Evolutionary conservation across 2,888 invertebrate species (phyloP).

Genomic region (Punctoribates punctum): DNA sequence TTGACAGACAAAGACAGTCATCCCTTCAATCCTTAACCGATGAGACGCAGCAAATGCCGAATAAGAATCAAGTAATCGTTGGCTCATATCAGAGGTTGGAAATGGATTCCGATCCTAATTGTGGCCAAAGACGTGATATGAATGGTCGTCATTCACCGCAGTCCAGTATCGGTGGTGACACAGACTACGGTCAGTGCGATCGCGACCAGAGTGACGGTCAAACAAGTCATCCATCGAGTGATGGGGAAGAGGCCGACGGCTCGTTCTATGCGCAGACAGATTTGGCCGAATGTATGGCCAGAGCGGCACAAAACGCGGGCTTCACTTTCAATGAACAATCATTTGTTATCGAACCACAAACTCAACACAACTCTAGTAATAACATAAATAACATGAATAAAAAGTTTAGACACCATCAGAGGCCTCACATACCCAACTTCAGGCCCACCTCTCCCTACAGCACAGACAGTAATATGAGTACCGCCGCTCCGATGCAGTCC

Average conservation of each 20-base stretch:
- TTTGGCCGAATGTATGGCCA: constrained; percentile 55
- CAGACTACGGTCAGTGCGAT: constrained; percentile 46
- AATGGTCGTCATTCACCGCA: constrained; percentile 43
- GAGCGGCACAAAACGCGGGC: constrained; percentile 55
- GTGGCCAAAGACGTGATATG: constrained; percentile 3
- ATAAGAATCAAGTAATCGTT: constrained; percentile 24
- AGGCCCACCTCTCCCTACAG: constrained; percentile 55
- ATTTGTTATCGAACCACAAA: constrained; percentile 31
- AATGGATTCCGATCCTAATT: not conserved
- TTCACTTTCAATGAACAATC: constrained; percentile 46
- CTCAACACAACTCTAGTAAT: constrained; percentile 41
- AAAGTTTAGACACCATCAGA: constrained; percentile 20
- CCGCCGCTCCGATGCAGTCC: constrained; percentile 46
- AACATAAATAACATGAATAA: constrained; percentile 44
- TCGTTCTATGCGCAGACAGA: constrained; percentile 55
- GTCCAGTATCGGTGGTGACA: constrained; percentile 46
- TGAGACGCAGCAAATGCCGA: constrained; percentile 45
- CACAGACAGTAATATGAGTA: constrained; percentile 55
- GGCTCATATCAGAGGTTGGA: constrained; percentile 27
- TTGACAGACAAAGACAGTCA: constrained; percentile 58
- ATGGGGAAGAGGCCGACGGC: constrained; percentile 54
- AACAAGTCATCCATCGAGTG: constrained; percentile 53
- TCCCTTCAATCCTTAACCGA: constrained; percentile 54
- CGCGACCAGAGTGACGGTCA: constrained; percentile 50
- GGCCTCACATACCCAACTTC: constrained; percentile 40